phyloP scores from a whole-genome alignment of 2,113 vertebrate genomes.

The Isichthys henryi region DNA sequence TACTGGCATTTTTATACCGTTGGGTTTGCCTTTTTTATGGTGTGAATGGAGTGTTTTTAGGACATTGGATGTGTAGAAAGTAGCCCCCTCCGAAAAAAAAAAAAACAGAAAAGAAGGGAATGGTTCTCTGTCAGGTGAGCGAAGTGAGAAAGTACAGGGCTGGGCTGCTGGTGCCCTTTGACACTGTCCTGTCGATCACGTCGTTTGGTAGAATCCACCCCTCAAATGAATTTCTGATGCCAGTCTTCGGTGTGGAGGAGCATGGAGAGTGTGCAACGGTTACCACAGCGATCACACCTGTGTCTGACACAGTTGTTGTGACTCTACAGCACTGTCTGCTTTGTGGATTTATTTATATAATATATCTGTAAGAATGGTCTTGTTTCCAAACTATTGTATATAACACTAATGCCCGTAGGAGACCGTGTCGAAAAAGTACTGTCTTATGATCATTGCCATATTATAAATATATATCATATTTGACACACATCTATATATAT shows the following conservation, averaged over 20 bases:
- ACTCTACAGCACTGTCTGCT: constrained; percentile 60
- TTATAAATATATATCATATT: constrained; percentile 48
- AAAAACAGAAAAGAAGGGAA: constrained; percentile 14
- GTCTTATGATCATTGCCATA: constrained; percentile 54
- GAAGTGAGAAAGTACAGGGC: constrained; percentile 39
- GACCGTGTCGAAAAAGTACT: constrained; percentile 46
- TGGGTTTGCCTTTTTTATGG: constrained; percentile 12
- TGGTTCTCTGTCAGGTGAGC: constrained; percentile 33
- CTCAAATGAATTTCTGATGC: neutral
- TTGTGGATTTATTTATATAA: constrained; percentile 62
- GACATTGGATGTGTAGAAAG: constrained; percentile 33
- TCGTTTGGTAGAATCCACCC: neutral
- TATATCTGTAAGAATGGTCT: constrained; percentile 45
- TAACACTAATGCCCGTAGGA: constrained; percentile 49
- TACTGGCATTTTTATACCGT: constrained; percentile 16
- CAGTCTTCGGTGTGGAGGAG: constrained; percentile 11
- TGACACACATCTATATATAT: constrained; percentile 25
- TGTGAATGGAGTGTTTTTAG: constrained; percentile 7
- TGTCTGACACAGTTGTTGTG: constrained; percentile 39
- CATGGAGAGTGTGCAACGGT: neutral
- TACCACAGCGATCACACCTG: neutral
- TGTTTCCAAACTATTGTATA: constrained; percentile 35
- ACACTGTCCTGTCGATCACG: neutral
- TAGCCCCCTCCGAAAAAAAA: constrained; percentile 25
- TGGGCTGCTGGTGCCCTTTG: constrained; percentile 11